Percentiles rank a stretch among this genome's conserved stretches.
Evolutionary conservation across 1,140 invertebrate species (phyloP).

Genomic region (Andrena cerasifolii): DNA sequence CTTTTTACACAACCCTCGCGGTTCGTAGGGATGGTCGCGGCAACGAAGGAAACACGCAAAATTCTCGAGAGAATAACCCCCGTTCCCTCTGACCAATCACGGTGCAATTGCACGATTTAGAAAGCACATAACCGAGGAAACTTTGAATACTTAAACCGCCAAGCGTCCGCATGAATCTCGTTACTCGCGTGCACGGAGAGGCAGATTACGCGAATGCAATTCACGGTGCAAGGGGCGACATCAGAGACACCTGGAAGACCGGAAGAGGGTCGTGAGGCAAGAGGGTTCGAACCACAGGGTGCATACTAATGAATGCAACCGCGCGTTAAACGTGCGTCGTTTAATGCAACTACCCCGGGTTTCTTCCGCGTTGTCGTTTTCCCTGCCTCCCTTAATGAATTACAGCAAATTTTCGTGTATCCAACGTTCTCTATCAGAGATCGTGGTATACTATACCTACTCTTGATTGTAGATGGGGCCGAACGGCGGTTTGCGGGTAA

Average conservation of each 20-base stretch:
- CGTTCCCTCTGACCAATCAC: not conserved
- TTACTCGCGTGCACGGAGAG: not conserved
- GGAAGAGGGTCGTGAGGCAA: not conserved
- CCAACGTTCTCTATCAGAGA: too few species aligned
- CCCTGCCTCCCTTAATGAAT: not conserved
- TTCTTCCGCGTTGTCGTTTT: not conserved
- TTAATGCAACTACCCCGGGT: constrained; percentile 10
- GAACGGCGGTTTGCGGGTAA: not conserved
- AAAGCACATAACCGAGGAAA: not conserved
- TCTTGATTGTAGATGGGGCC: too few species aligned
- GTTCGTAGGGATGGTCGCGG: too few species aligned
- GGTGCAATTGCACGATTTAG: not conserved
- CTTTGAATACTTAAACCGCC: not conserved
- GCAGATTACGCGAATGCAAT: constrained; percentile 7
- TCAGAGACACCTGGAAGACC: not conserved
- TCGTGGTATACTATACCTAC: too few species aligned
- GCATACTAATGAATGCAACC: constrained; percentile 3
- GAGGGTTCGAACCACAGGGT: not conserved
- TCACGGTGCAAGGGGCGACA: not conserved
- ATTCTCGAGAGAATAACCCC: not conserved
- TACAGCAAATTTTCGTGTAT: not conserved
- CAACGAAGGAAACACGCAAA: not conserved
- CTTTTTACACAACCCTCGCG: not conserved
- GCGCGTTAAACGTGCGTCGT: not conserved
- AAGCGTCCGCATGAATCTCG: constrained; percentile 44